phyloP scores from a whole-genome alignment of 2,888 invertebrate species.

The Acleris laterana region DNA sequence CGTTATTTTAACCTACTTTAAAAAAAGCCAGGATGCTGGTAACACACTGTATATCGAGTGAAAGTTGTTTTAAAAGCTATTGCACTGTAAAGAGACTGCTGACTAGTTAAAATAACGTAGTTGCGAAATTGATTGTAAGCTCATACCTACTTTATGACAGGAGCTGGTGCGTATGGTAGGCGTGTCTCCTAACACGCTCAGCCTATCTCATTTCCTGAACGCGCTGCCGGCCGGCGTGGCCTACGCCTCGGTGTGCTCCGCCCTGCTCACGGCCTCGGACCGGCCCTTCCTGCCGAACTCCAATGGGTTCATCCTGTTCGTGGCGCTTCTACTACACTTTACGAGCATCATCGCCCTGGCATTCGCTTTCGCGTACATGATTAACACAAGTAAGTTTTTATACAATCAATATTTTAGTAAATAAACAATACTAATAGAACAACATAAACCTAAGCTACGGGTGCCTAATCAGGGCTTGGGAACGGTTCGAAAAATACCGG shows the following conservation, averaged over 20 bases:
- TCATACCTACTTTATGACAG: conserved; percentile 58
- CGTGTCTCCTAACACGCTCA: conserved; percentile 86
- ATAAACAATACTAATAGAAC: no score
- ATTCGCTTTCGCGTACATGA: conserved; percentile 86
- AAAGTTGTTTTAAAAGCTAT: no score
- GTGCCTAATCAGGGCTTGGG: no score
- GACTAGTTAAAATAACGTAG: no score
- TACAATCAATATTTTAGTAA: not conserved
- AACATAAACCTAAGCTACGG: no score
- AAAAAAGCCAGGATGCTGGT: no score
- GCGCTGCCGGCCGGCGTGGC: conserved; percentile 83
- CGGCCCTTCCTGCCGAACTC: conserved; percentile 79
- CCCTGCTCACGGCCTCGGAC: conserved; percentile 61
- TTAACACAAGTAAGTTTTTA: conserved; percentile 82
- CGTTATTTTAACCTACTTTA: no score
- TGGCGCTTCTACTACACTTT: conserved; percentile 86
- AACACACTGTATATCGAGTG: no score
- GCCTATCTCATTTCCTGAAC: conserved; percentile 88
- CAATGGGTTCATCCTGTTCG: conserved; percentile 78
- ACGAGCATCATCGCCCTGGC: conserved; percentile 85
- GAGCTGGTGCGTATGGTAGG: conserved; percentile 93
- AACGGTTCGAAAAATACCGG: no score
- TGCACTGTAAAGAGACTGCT: no score
- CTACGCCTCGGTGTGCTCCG: conserved; percentile 67
- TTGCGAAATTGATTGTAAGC: no score